These are phyloP conservation scores for Teleogryllus occipitalis DNA, from an alignment of 1,140 invertebrate genomes.

Conservation along the genomic window DNA sequence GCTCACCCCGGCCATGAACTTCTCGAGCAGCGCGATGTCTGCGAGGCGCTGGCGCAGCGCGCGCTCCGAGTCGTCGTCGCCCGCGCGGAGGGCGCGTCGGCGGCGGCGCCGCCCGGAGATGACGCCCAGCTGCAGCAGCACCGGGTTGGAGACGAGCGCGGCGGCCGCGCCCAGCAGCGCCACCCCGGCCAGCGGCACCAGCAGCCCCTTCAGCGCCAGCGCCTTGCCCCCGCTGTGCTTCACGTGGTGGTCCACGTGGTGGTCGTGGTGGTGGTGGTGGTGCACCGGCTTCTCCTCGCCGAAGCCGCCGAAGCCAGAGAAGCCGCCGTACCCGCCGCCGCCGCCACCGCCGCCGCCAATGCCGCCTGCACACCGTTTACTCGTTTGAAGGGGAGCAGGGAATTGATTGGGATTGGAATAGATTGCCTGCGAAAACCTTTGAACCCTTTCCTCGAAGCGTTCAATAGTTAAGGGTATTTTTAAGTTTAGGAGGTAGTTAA, in stretches of 20 bases:
- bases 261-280: slow-evolving; percentile 25
- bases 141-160: slow-evolving; percentile 63
- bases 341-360: slow-evolving; percentile 3
- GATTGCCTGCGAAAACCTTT: too few species aligned
- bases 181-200: slow-evolving; percentile 64
- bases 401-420: too few species aligned
- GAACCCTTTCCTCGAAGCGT: too few species aligned
- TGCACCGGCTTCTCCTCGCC: slow-evolving; percentile 19
- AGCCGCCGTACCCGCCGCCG: slow-evolving; percentile 18
- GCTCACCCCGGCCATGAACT: slow-evolving; percentile 23
- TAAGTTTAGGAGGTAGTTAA: too few species aligned
- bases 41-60: slow-evolving; percentile 7
- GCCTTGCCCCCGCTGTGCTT: slow-evolving; percentile 36
- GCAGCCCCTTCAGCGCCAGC: slow-evolving; percentile 49
- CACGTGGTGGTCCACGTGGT: slow-evolving; percentile 21
- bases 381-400: too few species aligned
- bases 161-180: slow-evolving; percentile 69
- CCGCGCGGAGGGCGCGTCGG: slow-evolving; percentile 11
- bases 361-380: too few species aligned
- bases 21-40: slow-evolving; percentile 22
- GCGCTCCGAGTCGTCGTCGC: not conserved
- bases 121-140: slow-evolving; percentile 64
- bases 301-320: slow-evolving; percentile 31
- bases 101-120: slow-evolving; percentile 43
- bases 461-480: too few species aligned